A percentile compares a stretch with the other conserved stretches of the same genome.
These are phyloP conservation scores for Strigamia crassipes DNA, from an alignment of 2,888 invertebrate species.

Conservation along the genomic window DNA sequence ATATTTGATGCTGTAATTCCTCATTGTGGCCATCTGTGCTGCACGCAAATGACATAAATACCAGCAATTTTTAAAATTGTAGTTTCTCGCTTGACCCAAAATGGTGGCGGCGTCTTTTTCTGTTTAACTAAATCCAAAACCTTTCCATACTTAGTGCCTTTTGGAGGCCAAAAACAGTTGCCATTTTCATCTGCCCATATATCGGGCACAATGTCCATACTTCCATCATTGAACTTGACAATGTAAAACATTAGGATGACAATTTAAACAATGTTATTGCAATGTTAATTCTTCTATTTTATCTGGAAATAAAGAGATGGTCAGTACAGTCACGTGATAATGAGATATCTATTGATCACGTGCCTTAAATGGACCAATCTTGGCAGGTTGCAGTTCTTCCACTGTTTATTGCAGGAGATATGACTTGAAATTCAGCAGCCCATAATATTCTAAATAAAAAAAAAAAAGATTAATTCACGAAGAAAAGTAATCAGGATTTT, in stretches of 20 bases:
- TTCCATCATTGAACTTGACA: not conserved
- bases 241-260: not conserved
- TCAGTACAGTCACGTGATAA: not conserved
- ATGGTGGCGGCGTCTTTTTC: not conserved
- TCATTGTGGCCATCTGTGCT: no score
- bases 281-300: not conserved
- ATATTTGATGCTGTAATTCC: no score
- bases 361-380: no score
- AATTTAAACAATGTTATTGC: not conserved
- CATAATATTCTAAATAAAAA: no score
- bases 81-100: not conserved
- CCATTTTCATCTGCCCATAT: not conserved
- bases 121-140: not conserved
- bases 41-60: not conserved
- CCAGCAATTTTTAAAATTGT: not conserved
- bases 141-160: not conserved
- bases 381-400: no score
- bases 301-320: not conserved
- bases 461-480: no score
- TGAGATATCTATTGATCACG: no score
- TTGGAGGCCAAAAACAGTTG: not conserved
- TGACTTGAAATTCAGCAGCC: no score
- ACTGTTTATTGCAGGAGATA: no score
- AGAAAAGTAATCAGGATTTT: no score
- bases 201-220: not conserved